Percentiles rank a stretch among this genome's conserved stretches.
phyloP scores from a whole-genome alignment of 2,797 vertebrate species.

The Lithobates pipiens region DNA sequence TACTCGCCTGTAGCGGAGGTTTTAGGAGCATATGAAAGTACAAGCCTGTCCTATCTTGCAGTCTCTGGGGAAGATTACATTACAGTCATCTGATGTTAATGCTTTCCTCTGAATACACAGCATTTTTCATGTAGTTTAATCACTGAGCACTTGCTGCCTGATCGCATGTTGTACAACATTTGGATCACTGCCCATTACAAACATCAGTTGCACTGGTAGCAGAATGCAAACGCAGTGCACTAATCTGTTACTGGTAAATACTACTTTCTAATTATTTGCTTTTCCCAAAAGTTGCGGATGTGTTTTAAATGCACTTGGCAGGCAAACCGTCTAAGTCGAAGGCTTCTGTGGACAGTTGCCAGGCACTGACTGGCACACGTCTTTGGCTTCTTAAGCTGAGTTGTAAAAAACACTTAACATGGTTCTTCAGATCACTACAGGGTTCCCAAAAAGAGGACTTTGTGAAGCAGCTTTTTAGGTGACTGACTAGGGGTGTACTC shows the following conservation, averaged over 20 bases:
- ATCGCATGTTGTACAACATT: background rate
- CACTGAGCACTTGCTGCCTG: background rate
- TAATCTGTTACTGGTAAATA: slow-evolving; percentile 22
- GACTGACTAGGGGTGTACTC: no score
- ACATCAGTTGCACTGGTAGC: background rate
- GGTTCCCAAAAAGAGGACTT: no score
- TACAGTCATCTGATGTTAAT: background rate
- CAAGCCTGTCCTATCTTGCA: background rate
- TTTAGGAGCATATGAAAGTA: background rate
- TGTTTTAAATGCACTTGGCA: background rate
- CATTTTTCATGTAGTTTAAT: background rate
- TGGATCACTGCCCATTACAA: slow-evolving; percentile 23
- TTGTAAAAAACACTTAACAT: background rate
- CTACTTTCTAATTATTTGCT: slow-evolving; percentile 16
- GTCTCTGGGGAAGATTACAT: slow-evolving; percentile 22
- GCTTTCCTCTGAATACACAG: background rate
- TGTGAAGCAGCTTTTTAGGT: no score
- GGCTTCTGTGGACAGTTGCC: background rate
- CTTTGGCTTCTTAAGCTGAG: background rate
- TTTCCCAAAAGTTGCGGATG: slow-evolving; percentile 5
- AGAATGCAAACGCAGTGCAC: slow-evolving; percentile 8
- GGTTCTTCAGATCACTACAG: background rate
- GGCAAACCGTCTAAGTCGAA: background rate
- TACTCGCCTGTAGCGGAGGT: background rate
- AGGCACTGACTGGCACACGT: background rate